These are phyloP conservation scores for Ceratothoa steindachneri DNA, from an alignment of 2,888 invertebrate genomes.

Conservation along the genomic window DNA sequence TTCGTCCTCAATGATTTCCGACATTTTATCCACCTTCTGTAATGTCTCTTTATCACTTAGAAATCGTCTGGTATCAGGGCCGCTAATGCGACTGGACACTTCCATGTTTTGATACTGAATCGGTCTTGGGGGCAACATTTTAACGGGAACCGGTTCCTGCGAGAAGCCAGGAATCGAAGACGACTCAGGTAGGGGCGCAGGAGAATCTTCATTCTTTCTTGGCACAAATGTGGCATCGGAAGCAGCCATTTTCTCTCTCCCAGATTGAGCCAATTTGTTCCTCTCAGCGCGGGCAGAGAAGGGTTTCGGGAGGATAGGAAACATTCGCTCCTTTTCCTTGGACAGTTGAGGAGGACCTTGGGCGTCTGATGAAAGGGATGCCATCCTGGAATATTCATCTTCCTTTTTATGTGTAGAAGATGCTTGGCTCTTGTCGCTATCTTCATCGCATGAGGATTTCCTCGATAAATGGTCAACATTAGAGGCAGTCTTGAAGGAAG, in stretches of 20 bases:
- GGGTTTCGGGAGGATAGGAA: conserved; percentile 36
- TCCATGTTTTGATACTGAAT: not conserved
- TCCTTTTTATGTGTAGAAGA: not conserved
- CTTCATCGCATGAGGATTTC: conserved; percentile 8
- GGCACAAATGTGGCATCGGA: not conserved
- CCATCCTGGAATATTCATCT: not conserved
- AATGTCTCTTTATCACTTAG: not conserved
- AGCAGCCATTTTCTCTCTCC: not conserved
- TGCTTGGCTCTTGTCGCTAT: not conserved
- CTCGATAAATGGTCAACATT: not conserved
- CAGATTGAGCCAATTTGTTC: conserved; percentile 14
- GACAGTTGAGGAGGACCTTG: conserved; percentile 20
- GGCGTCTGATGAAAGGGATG: conserved; percentile 25
- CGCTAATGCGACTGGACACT: not conserved
- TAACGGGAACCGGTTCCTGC: not conserved
- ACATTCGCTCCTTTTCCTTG: conserved; percentile 11
- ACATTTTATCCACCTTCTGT: not conserved
- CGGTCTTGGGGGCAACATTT: not conserved
- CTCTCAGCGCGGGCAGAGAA: conserved; percentile 29
- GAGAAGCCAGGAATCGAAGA: not conserved
- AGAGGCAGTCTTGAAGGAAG: not conserved
- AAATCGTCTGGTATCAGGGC: not conserved
- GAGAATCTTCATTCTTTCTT: not conserved
- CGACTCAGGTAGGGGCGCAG: not conserved
- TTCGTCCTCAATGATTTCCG: not conserved